phyloP scores from a whole-genome alignment of 2,888 invertebrate genomes.

The Horisme vitalbata region DNA sequence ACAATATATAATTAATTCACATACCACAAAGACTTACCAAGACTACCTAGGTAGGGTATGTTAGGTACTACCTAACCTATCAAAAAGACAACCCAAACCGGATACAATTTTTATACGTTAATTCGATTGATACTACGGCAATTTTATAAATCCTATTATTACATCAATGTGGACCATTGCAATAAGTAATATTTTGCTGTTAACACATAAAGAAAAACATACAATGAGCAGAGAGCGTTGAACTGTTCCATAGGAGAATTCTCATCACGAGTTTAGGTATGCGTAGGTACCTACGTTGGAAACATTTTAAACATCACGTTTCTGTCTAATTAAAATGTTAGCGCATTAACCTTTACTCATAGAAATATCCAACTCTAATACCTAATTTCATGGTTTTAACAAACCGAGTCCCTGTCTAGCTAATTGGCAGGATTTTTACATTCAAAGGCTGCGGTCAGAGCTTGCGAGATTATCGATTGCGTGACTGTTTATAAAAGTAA shows the following conservation, averaged over 20 bases:
- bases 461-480: conserved; percentile 33
- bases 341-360: conserved; percentile 14
- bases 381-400: conserved; percentile 11
- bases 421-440: conserved; percentile 19
- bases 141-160: neutral
- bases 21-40: no score
- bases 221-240: conserved; percentile 35
- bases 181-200: no score
- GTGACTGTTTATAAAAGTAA: conserved; percentile 40
- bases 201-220: conserved; percentile 9
- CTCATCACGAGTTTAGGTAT: neutral
- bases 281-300: neutral
- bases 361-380: conserved; percentile 6
- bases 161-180: neutral
- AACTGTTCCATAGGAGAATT: conserved; percentile 30
- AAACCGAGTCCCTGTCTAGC: conserved; percentile 8
- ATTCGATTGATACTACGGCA: no score
- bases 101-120: no score
- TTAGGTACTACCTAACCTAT: no score
- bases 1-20: no score
- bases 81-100: no score
- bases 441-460: conserved; percentile 26
- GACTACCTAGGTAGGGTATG: no score
- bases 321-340: conserved; percentile 13
- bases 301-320: conserved; percentile 15